Evolutionary conservation across 2,888 invertebrate species (phyloP).

Genomic region (Aspidiotus rigidus): DNA sequence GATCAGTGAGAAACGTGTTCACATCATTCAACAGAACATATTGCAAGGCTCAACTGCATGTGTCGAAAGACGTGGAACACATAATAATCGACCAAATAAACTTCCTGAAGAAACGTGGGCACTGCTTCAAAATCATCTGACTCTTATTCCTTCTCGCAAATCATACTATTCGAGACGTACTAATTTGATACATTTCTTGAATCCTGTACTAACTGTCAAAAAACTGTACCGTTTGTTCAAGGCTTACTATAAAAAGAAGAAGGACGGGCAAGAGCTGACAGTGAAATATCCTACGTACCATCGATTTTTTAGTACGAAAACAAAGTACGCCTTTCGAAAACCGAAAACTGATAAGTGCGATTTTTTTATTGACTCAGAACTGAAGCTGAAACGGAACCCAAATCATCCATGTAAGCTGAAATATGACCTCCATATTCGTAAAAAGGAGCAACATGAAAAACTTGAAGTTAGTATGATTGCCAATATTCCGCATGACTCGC

Average conservation of each 20-base stretch:
- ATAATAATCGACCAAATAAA: too few relatives aligned
- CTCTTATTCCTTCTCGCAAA: not conserved
- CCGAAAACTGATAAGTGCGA: not conserved
- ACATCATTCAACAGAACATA: too few relatives aligned
- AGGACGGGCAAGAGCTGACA: not conserved
- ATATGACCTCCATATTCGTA: not conserved
- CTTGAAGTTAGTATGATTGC: not conserved
- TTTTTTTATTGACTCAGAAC: not conserved
- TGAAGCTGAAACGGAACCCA: not conserved
- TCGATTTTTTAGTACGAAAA: not conserved
- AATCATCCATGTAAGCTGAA: not conserved
- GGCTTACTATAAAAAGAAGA: not conserved
- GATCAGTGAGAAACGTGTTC: too few relatives aligned
- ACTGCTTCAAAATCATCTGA: not conserved
- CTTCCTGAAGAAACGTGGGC: not conserved
- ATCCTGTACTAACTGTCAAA: not conserved
- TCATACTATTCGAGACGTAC: not conserved
- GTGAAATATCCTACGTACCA: not conserved
- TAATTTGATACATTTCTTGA: not conserved
- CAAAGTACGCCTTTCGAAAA: not conserved
- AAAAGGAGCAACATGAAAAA: not conserved
- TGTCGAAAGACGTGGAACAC: too few relatives aligned
- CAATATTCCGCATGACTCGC: too few relatives aligned
- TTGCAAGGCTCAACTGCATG: too few relatives aligned
- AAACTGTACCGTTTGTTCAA: not conserved